Evolutionary conservation across 2,113 vertebrate genomes (phyloP).

Genomic region (Accipiter virgatus): DNA sequence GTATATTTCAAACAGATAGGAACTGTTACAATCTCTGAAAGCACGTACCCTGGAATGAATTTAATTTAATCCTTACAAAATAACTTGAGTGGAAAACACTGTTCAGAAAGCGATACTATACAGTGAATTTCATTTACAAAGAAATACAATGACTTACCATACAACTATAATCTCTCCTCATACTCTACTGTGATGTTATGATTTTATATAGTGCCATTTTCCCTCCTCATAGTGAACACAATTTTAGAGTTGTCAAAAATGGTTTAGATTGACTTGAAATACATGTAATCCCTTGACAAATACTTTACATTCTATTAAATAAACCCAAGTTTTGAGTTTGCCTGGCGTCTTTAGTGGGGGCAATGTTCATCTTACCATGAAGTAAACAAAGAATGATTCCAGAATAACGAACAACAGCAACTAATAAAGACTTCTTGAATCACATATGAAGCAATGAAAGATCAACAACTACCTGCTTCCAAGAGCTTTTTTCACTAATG

Average conservation of each 20-base stretch:
- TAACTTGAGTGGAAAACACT: constrained; percentile 70
- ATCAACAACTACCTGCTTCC: neutral
- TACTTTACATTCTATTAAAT: constrained; percentile 8
- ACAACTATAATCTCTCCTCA: constrained; percentile 37
- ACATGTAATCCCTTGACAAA: constrained; percentile 16
- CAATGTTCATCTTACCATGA: neutral
- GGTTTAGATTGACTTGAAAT: constrained; percentile 42
- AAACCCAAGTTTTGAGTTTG: neutral
- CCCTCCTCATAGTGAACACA: constrained; percentile 3
- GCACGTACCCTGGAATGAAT: constrained; percentile 50
- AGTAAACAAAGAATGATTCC: neutral
- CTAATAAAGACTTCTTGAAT: neutral
- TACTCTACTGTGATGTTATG: constrained; percentile 7
- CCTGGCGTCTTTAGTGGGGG: neutral
- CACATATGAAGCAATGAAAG: neutral
- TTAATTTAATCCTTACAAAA: constrained; percentile 73
- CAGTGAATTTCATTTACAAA: constrained; percentile 64
- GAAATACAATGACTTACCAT: constrained; percentile 51
- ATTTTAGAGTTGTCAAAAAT: constrained; percentile 59
- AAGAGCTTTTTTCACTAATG: neutral
- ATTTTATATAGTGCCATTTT: constrained; percentile 53
- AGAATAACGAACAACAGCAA: neutral
- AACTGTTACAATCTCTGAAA: constrained; percentile 53
- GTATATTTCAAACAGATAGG: constrained; percentile 55
- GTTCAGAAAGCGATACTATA: constrained; percentile 44